Percentiles rank a stretch among this genome's conserved stretches.
Evolutionary conservation across 2,888 invertebrate species (phyloP).

Genomic region (Bedellia somnulentella): DNA sequence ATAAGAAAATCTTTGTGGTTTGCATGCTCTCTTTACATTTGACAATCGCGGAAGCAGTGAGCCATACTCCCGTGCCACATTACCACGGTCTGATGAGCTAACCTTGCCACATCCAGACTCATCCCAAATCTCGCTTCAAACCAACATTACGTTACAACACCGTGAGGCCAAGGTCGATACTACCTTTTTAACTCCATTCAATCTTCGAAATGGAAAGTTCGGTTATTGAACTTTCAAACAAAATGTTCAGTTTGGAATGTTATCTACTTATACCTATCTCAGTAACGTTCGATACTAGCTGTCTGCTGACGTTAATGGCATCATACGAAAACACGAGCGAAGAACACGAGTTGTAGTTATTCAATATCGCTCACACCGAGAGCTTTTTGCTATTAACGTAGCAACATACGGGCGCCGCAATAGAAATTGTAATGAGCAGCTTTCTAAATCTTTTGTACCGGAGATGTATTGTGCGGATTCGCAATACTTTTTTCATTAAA

Average conservation of each 20-base stretch:
- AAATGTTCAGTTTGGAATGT: too few species aligned
- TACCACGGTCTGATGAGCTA: slow-evolving; percentile 45
- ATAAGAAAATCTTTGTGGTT: too few species aligned
- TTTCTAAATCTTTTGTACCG: slow-evolving; percentile 25
- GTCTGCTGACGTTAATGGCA: too few species aligned
- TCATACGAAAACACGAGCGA: not conserved
- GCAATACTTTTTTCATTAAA: too few species aligned
- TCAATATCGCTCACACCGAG: not conserved
- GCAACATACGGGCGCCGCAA: slow-evolving; percentile 17
- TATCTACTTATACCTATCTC: too few species aligned
- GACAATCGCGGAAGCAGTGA: slow-evolving; percentile 25
- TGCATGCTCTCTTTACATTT: slow-evolving; percentile 38
- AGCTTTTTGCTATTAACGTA: slow-evolving; percentile 3
- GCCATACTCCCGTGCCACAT: slow-evolving; percentile 35
- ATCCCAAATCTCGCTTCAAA: slow-evolving; percentile 45
- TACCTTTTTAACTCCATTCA: slow-evolving; percentile 12
- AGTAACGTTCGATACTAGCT: too few species aligned
- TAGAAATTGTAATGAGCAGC: slow-evolving; percentile 21
- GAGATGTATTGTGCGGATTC: slow-evolving; percentile 12
- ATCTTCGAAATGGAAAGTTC: slow-evolving; percentile 46
- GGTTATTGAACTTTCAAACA: slow-evolving; percentile 33
- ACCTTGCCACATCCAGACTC: slow-evolving; percentile 43
- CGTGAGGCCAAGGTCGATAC: slow-evolving; percentile 39
- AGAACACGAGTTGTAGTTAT: not conserved
- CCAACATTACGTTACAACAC: slow-evolving; percentile 20